These are phyloP conservation scores for Agonopterix heracliana DNA, from an alignment of 2,888 invertebrate species.

Conservation along the genomic window DNA sequence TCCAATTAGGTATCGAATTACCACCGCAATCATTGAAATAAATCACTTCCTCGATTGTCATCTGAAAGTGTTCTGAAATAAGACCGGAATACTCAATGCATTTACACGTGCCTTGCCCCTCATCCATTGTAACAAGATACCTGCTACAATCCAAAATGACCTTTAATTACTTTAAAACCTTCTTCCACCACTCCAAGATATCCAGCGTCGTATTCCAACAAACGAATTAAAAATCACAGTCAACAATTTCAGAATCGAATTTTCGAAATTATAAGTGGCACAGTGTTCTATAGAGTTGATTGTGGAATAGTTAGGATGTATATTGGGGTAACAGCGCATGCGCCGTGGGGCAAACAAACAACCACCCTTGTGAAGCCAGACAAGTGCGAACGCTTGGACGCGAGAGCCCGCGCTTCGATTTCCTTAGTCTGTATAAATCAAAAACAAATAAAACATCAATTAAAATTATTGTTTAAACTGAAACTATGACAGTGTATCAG, in stretches of 20 bases:
- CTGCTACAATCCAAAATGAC: too few species aligned
- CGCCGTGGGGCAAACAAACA: constrained; percentile 4
- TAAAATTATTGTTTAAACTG: background rate
- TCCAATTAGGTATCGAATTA: too few species aligned
- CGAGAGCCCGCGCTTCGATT: constrained; percentile 4
- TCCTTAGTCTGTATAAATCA: background rate
- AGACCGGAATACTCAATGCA: too few species aligned
- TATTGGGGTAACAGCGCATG: constrained; percentile 7
- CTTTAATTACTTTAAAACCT: too few species aligned
- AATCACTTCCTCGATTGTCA: too few species aligned
- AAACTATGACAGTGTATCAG: constrained; percentile 3
- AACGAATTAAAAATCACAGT: too few species aligned
- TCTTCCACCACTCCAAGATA: background rate
- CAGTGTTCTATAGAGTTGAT: background rate
- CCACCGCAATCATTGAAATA: too few species aligned
- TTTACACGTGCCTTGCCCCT: too few species aligned
- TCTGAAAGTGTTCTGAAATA: too few species aligned
- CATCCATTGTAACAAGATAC: too few species aligned
- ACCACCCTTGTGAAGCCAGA: constrained; percentile 14
- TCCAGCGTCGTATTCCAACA: background rate
- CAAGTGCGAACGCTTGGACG: constrained; percentile 12
- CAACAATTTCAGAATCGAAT: too few species aligned
- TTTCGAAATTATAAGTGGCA: background rate
- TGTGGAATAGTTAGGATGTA: background rate
- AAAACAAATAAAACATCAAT: constrained; percentile 3